phyloP scores from a whole-genome alignment of 2,888 invertebrate species.

The Drosophila mettleri region DNA sequence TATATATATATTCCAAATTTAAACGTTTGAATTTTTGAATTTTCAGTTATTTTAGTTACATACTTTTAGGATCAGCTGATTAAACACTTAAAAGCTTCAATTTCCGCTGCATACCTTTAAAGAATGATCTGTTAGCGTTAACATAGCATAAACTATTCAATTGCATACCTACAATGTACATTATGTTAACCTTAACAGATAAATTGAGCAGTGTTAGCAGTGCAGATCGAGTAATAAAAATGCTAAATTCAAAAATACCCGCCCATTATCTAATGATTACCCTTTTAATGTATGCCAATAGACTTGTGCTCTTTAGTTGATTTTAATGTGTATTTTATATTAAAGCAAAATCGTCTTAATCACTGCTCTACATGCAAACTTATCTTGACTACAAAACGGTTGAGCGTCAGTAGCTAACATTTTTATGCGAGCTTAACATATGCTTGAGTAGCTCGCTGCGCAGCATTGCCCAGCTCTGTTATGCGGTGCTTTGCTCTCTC shows the following conservation, averaged over 20 bases:
- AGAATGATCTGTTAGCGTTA: neutral
- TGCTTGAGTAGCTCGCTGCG: conserved; percentile 6
- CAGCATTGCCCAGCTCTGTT: neutral
- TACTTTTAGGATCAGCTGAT: neutral
- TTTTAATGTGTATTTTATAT: neutral
- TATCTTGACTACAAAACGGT: neutral
- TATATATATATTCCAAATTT: neutral
- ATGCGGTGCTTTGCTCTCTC: conserved; percentile 1
- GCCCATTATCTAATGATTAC: neutral
- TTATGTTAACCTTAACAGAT: conserved; percentile 1
- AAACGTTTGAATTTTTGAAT: too few species aligned
- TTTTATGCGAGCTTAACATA: conserved; percentile 26
- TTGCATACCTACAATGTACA: conserved; percentile 22
- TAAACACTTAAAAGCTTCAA: too few species aligned
- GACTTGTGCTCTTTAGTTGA: neutral
- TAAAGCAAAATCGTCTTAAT: neutral
- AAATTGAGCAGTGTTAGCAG: neutral
- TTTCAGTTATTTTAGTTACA: neutral
- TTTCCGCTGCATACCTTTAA: neutral
- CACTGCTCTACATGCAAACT: neutral
- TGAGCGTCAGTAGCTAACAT: conserved; percentile 1
- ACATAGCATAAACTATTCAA: too few species aligned
- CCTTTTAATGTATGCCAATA: neutral
- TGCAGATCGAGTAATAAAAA: conserved; percentile 8
- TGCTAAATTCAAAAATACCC: neutral